Evolutionary conservation across 2,888 invertebrate genomes (phyloP).

Genomic region (Homarus gammarus): DNA sequence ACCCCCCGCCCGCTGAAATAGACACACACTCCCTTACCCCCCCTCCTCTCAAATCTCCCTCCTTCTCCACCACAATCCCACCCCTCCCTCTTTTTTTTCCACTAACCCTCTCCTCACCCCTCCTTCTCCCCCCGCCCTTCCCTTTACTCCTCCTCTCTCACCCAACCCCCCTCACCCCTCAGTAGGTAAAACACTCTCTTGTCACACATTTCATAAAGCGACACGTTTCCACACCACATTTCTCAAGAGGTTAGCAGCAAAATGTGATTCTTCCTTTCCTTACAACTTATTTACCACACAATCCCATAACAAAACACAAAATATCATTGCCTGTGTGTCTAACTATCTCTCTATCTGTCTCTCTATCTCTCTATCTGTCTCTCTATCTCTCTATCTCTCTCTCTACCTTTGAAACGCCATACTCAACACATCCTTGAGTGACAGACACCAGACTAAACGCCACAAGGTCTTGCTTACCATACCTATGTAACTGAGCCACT

Average conservation of each 20-base stretch:
- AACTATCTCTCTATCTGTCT: no score
- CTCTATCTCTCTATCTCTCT: no score
- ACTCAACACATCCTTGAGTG: no score
- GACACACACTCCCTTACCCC: background rate
- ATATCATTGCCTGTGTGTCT: no score
- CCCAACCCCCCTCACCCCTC: background rate
- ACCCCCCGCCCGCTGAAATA: background rate
- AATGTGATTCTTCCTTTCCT: no score
- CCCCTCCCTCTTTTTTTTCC: background rate
- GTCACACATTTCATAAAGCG: background rate
- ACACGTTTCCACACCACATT: constrained; percentile 11
- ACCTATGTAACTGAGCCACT: no score
- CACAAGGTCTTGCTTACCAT: no score
- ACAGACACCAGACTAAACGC: no score
- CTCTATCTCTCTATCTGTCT: no score
- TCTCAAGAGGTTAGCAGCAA: background rate
- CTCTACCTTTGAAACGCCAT: no score
- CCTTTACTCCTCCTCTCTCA: background rate
- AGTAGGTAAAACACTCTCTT: background rate
- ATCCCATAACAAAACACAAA: background rate
- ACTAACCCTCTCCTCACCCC: no score
- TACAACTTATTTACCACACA: no score
- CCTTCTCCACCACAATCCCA: background rate
- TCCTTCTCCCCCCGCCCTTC: background rate
- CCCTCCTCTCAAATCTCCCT: background rate